Conservation (phyloP, 2,797 vertebrate species). For the Coracias cyanogaster region DNA sequence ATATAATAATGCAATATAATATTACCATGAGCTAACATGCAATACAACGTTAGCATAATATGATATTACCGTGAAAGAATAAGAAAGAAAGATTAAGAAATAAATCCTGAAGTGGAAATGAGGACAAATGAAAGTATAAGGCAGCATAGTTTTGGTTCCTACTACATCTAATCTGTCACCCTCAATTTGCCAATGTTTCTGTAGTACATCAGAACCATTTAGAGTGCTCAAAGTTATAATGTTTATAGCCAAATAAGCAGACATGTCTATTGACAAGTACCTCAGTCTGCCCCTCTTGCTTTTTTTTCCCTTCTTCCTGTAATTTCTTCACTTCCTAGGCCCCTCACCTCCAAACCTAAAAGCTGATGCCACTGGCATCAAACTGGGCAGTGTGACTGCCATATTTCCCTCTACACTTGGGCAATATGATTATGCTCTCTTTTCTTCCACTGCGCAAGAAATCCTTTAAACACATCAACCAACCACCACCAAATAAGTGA, state of each 20-base stretch:
- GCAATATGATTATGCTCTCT: not conserved
- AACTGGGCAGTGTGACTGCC: not conserved
- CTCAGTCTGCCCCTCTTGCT: not conserved
- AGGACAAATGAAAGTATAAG: not conserved
- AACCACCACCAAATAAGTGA: not conserved
- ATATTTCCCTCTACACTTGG: not conserved
- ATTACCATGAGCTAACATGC: not conserved
- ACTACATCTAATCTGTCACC: not conserved
- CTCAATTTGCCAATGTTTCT: not conserved
- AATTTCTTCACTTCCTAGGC: not conserved
- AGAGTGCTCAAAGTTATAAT: not conserved
- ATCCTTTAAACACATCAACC: not conserved
- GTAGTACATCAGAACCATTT: not conserved
- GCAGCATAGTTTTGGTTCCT: not conserved
- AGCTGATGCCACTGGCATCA: not conserved
- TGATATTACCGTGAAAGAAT: not conserved
- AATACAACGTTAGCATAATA: not conserved
- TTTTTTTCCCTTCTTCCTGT: not conserved
- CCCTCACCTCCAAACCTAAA: not conserved
- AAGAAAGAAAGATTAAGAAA: no score
- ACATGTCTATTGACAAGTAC: not conserved
- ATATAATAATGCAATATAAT: not conserved
- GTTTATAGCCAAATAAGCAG: not conserved
- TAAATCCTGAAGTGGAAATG: not conserved
- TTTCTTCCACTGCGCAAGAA: not conserved